These are phyloP conservation scores for Sternotherus odoratus DNA, from an alignment of 2,797 vertebrate species.

Conservation along the genomic window DNA sequence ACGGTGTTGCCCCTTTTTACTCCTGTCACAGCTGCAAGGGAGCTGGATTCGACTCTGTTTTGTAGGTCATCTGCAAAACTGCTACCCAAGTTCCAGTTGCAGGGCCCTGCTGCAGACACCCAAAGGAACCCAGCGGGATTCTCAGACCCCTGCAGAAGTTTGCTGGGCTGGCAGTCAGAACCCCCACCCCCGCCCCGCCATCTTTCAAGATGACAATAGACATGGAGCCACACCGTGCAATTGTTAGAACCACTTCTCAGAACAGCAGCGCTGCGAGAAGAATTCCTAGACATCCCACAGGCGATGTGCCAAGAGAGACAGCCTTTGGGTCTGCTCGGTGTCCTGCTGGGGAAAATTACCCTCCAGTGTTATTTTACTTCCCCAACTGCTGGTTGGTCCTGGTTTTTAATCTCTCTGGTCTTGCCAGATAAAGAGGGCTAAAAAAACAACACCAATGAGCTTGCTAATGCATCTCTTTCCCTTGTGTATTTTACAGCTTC, in stretches of 20 bases:
- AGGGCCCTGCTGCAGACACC: background rate
- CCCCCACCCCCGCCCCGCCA: background rate
- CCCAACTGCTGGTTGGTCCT: background rate
- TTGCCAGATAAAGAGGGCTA: background rate
- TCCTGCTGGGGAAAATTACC: background rate
- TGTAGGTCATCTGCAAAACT: background rate
- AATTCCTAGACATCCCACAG: background rate
- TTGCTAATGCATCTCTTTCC: background rate
- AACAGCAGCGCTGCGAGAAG: background rate
- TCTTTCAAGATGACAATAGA: background rate
- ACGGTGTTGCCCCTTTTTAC: background rate
- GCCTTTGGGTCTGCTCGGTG: background rate
- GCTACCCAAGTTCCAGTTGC: background rate
- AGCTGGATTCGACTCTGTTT: background rate
- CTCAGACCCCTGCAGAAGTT: background rate
- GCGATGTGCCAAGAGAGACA: background rate
- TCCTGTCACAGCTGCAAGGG: background rate
- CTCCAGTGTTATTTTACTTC: background rate
- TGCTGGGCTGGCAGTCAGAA: too few relatives aligned
- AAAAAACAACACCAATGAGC: background rate
- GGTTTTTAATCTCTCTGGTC: background rate
- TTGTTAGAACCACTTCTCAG: background rate
- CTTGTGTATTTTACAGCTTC: background rate
- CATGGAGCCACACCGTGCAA: background rate
- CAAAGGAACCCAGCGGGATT: background rate